Percentiles rank a stretch among this genome's conserved stretches.
These are phyloP conservation scores for Tarsius wallacei DNA, from an alignment of 2,797 vertebrate species.

Conservation along the genomic window DNA sequence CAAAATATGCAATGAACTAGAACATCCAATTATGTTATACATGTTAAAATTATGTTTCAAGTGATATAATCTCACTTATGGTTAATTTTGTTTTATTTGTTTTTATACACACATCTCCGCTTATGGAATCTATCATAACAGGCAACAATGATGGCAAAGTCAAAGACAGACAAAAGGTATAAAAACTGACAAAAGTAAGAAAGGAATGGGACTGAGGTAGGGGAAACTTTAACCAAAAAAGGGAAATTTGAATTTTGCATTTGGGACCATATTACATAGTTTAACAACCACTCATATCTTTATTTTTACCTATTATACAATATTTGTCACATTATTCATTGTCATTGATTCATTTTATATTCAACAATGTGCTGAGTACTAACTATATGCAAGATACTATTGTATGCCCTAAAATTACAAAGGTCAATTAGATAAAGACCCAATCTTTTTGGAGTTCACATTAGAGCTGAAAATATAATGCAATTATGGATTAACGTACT, in stretches of 20 bases:
- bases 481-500: neutral
- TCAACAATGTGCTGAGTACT: neutral
- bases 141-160: neutral
- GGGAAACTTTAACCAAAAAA: slow-evolving; percentile 26
- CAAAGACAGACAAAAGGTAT: slow-evolving; percentile 6
- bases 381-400: neutral
- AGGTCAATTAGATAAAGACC: neutral
- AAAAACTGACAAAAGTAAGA: slow-evolving; percentile 10
- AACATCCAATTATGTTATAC: neutral
- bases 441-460: slow-evolving; percentile 13
- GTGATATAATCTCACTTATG: neutral
- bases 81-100: slow-evolving; percentile 17
- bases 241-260: neutral
- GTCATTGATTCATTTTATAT: neutral
- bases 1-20: slow-evolving; percentile 42
- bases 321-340: neutral
- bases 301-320: neutral
- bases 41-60: slow-evolving; percentile 16
- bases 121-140: neutral
- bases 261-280: neutral
- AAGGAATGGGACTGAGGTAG: neutral
- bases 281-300: neutral
- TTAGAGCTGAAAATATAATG: neutral
- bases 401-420: neutral
- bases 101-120: neutral